Evolutionary conservation across 1,140 invertebrate genomes (phyloP), one percentile per base, ranked within the genome.

Genomic region (Thereuonema tuberculata): DNA sequence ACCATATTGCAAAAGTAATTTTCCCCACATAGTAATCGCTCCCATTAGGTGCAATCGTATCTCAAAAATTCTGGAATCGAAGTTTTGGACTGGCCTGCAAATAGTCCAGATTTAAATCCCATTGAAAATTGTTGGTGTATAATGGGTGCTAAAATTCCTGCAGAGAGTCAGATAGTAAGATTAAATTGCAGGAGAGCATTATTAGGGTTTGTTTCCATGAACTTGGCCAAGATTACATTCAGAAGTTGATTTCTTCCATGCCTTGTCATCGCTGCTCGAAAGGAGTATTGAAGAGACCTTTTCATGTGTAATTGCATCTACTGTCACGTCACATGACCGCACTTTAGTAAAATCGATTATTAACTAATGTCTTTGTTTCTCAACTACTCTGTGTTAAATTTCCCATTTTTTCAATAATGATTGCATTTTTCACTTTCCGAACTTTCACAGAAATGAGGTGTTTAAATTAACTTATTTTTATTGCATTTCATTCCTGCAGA

Each of bases 91-190:
- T 58, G 27, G 26, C 1, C 47, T 31, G n/a, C 25, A 47, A 50
- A 58, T 20, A 2, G 24, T 26, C 25, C 47, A 27, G 46, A 28
- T 58, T 21, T 49, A 28, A 58, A 58, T 58, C 24, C 0, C 25
- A 29, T 49, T 58, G 46, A 58, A 58, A 58, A 26, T 21, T 58
- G 1, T 49, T 50, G 57, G 29, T 29, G 37, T 31, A 56, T 56
- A 37, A 56, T 37, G 55, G 29, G 26, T 58, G 48, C 43, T 15
- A 58, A 58, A 58, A 58, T 58, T 50, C 15, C 57, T 27, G 2
- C 17, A 56, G 2, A 27, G 17, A 17, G 5, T 27, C 5, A 37
- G 17, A 37, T 9, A 37, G 5, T 37, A 37, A 37, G 31, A 37
- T 37, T 37, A 37, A 37, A 37, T 17, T 37, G 5, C 17, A 37